phyloP scores from a whole-genome alignment of 2,888 invertebrate genomes.

The Heliconius charithonia region DNA sequence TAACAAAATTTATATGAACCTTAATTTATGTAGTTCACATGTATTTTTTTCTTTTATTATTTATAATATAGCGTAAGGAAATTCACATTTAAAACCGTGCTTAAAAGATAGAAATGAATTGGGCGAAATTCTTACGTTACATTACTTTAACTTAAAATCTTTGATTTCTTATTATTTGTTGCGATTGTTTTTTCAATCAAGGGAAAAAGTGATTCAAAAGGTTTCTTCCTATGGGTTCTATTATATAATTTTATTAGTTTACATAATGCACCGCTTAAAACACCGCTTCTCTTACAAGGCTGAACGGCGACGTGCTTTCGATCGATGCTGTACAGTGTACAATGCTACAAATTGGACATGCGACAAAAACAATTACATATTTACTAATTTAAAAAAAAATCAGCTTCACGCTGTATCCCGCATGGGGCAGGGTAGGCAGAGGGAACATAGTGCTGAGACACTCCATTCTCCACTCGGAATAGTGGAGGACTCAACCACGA shows the following conservation, averaged over 20 bases:
- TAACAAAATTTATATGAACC: background rate
- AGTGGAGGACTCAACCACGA: no score
- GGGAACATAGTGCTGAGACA: no score
- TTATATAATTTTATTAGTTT: constrained; percentile 19
- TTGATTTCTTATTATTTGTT: background rate
- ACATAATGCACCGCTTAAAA: constrained; percentile 15
- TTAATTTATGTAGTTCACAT: background rate
- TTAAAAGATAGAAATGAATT: background rate
- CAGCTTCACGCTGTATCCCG: no score
- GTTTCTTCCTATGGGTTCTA: background rate
- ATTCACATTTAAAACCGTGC: background rate
- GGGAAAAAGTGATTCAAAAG: background rate
- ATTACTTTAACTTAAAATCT: background rate
- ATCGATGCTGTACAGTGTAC: constrained; percentile 24
- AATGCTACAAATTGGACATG: background rate
- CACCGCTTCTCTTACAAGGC: constrained; percentile 9
- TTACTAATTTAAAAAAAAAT: background rate
- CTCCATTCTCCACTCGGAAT: no score
- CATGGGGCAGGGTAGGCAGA: no score
- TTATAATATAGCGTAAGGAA: background rate
- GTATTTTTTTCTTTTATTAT: background rate
- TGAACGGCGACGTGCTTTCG: constrained; percentile 22
- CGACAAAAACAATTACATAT: background rate
- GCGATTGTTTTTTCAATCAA: background rate
- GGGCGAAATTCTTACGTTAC: no score